Evolutionary conservation across 2,797 vertebrate species (phyloP).

Genomic region (Megaceryle alcyon): DNA sequence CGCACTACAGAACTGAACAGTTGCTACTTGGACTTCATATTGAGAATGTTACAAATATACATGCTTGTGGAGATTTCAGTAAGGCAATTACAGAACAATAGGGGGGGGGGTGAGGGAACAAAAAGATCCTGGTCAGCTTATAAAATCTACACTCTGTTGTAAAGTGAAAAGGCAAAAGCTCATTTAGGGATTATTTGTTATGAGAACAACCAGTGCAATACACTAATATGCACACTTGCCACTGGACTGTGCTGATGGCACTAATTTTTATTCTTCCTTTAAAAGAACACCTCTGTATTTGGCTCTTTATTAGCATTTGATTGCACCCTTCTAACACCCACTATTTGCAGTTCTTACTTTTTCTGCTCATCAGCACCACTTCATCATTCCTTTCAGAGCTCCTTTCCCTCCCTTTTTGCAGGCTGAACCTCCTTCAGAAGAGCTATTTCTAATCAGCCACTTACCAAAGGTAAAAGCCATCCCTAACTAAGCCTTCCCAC

Average conservation of each 20-base stretch:
- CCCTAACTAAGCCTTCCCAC: neutral
- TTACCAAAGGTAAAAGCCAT: neutral
- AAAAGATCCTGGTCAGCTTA: neutral
- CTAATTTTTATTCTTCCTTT: neutral
- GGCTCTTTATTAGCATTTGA: neutral
- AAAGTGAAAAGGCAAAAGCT: neutral
- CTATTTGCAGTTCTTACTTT: neutral
- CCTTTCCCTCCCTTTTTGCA: neutral
- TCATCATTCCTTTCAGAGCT: neutral
- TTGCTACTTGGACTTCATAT: neutral
- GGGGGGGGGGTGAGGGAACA: neutral
- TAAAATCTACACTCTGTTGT: neutral
- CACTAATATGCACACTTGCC: neutral
- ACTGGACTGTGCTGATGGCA: neutral
- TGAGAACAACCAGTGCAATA: neutral
- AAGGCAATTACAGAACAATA: neutral
- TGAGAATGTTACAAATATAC: neutral
- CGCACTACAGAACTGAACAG: slow-evolving; percentile 14
- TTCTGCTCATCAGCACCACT: neutral
- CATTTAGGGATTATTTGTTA: neutral
- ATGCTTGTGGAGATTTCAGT: neutral
- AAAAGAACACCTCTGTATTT: neutral
- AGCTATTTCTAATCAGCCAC: neutral
- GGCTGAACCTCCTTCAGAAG: neutral
- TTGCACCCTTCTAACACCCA: neutral